Evolutionary conservation across 2,888 invertebrate genomes (phyloP).

Genomic region (Ganaspis brasiliensis): DNA sequence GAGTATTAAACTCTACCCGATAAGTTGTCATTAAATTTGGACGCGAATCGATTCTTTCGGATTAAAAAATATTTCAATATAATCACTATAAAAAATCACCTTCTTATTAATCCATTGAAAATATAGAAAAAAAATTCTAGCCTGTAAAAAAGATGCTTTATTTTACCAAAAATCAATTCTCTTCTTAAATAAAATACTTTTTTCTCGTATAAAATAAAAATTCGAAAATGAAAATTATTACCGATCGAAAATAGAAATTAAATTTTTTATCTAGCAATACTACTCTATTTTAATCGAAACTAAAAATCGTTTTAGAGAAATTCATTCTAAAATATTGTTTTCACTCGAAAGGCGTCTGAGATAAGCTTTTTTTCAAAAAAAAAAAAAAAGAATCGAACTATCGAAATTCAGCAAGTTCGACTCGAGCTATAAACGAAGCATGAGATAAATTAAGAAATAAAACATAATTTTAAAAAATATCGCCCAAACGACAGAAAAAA

Average conservation of each 20-base stretch:
- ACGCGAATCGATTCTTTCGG: neutral
- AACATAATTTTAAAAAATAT: neutral
- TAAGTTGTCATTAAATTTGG: constrained; percentile 22
- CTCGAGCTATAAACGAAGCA: neutral
- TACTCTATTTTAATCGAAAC: no score
- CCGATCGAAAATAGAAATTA: neutral
- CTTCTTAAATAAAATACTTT: neutral
- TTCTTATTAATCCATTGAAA: neutral
- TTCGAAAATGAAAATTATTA: neutral
- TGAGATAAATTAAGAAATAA: neutral
- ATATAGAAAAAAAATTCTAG: neutral
- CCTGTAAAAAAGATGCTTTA: no score
- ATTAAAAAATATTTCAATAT: neutral
- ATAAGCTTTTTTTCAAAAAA: no score
- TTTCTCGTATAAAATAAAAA: neutral
- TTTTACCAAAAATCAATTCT: no score
- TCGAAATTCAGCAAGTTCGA: constrained; percentile 2
- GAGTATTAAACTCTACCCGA: constrained; percentile 61
- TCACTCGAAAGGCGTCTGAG: neutral
- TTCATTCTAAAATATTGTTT: no score
- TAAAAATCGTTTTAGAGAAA: no score
- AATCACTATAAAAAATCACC: neutral
- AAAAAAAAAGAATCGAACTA: no score
- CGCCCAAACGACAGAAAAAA: constrained; percentile 47
- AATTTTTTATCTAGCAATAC: no score